A percentile compares a stretch with the other conserved stretches of the same genome.
Conservation (phyloP, 2,797 vertebrate species). For the Girardinus metallicus region DNA sequence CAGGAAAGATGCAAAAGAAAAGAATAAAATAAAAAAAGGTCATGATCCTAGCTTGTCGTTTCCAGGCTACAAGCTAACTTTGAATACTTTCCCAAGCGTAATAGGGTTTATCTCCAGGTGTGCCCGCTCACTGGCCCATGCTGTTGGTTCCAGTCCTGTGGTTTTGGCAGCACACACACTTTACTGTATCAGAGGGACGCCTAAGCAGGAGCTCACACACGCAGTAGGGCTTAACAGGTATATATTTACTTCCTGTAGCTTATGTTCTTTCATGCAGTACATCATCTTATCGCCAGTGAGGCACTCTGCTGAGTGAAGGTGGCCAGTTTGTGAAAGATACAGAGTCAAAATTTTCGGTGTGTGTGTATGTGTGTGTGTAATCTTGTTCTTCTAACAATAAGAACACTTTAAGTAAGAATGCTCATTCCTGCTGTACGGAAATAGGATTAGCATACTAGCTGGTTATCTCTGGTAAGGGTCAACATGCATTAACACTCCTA, state of each 20-base stretch:
- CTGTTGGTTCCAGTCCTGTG: conserved; percentile 35
- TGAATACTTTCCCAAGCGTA: conserved; percentile 19
- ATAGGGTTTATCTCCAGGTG: neutral
- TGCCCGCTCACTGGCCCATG: conserved; percentile 15
- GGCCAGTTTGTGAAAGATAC: conserved; percentile 10
- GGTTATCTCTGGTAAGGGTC: conserved; percentile 46
- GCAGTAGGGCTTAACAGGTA: conserved; percentile 39
- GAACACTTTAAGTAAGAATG: conserved; percentile 45
- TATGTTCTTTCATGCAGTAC: conserved; percentile 17
- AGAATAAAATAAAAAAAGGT: neutral
- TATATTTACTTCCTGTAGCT: conserved; percentile 39
- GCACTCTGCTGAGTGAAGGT: conserved; percentile 12
- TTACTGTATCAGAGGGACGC: conserved; percentile 6
- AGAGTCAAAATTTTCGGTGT: neutral
- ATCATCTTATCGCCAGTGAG: conserved; percentile 11
- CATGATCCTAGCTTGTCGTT: conserved; percentile 2
- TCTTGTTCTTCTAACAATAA: conserved; percentile 30
- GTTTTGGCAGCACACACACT: conserved; percentile 23
- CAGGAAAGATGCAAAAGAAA: neutral
- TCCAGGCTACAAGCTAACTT: conserved; percentile 18
- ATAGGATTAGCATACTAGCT: conserved; percentile 52
- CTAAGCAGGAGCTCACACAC: conserved; percentile 42
- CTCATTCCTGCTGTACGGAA: conserved; percentile 44
- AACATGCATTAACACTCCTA: conserved; percentile 15
- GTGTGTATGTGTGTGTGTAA: neutral